phyloP scores from a whole-genome alignment of 2,113 vertebrate species.

The Pterocles gutturalis region DNA sequence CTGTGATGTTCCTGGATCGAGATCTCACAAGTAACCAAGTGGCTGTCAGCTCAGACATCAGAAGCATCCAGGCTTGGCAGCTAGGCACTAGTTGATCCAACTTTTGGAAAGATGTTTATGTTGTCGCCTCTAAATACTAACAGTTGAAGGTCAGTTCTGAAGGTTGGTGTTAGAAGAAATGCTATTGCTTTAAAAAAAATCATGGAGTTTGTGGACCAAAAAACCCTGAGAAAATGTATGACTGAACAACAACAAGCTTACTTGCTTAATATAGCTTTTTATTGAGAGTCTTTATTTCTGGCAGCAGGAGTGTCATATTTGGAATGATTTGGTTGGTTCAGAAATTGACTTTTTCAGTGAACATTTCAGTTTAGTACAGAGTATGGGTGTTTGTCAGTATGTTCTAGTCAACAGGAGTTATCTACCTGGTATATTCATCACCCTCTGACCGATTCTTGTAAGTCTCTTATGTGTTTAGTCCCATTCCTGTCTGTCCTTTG shows the following conservation, averaged over 20 bases:
- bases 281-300: neutral
- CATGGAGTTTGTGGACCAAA: neutral
- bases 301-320: neutral
- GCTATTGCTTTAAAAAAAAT: neutral
- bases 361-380: neutral
- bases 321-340: neutral
- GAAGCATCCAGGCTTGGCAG: neutral
- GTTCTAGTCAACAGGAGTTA: neutral
- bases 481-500: neutral
- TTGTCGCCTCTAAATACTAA: neutral
- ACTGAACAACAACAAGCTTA: neutral
- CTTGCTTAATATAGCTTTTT: neutral
- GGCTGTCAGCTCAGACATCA: neutral
- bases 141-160: neutral
- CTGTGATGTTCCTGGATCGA: neutral
- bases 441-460: rapidly evolving
- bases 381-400: neutral
- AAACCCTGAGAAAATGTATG: neutral
- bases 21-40: neutral
- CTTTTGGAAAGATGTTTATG: neutral
- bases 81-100: neutral
- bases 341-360: neutral
- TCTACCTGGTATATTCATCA: neutral
- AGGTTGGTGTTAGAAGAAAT: neutral
- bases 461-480: neutral